Evolutionary conservation across 1,140 invertebrate species (phyloP).

Genomic region (Helicoverpa zea): DNA sequence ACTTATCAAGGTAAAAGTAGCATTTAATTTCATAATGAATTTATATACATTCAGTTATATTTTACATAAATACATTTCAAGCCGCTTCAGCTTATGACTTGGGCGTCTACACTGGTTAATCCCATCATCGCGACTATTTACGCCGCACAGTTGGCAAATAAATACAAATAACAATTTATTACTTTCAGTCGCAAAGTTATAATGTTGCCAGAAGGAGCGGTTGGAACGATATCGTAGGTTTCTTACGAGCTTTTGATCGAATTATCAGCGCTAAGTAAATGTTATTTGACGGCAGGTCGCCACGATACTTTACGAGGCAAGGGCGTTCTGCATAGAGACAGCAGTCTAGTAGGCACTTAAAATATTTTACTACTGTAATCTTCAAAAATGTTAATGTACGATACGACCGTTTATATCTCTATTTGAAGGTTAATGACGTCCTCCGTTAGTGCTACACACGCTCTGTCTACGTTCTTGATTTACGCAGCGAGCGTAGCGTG

Average conservation of each 20-base stretch:
- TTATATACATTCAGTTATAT: no score
- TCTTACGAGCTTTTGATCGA: neutral
- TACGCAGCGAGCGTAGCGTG: neutral
- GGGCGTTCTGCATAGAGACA: constrained; percentile 1
- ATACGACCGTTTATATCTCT: neutral
- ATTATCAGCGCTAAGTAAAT: no score
- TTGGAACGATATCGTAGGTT: neutral
- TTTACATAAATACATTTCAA: no score
- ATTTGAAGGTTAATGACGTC: constrained; percentile 1
- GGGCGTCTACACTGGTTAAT: neutral
- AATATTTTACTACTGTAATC: neutral
- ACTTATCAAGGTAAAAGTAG: neutral
- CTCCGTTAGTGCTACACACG: neutral
- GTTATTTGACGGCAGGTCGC: no score
- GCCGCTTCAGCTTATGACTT: neutral
- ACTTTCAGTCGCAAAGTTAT: neutral
- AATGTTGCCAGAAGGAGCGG: neutral
- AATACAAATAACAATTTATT: constrained; percentile 20
- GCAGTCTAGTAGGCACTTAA: neutral
- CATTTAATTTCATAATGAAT: neutral
- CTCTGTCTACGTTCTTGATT: neutral
- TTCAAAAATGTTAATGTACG: neutral
- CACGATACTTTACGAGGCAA: neutral
- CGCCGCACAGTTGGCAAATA: neutral
- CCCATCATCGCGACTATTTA: neutral